Percentiles rank a stretch among this genome's conserved stretches.
Conservation (phyloP, 1,140 invertebrate species). For the Meloidogyne floridensis region DNA sequence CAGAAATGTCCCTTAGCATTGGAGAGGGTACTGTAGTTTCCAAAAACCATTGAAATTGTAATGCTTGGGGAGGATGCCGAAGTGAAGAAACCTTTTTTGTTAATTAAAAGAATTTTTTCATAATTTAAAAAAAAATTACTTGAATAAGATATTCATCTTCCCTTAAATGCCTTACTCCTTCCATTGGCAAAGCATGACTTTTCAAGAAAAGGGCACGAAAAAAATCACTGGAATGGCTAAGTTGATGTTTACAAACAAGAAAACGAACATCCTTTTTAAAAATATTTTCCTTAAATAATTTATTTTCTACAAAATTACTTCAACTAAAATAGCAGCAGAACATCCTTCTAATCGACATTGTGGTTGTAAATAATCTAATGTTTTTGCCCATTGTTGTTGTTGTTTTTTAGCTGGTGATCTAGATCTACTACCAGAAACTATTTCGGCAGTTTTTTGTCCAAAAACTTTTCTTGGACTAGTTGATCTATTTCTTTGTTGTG, state of each 20-base stretch:
- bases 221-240: constrained; percentile 62
- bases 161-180: constrained; percentile 41
- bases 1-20: constrained; percentile 58
- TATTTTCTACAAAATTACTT: constrained; percentile 38
- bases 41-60: constrained; percentile 64
- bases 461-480: constrained; percentile 1
- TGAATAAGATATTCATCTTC: constrained; percentile 49
- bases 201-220: constrained; percentile 62
- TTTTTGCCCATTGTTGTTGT: constrained; percentile 27
- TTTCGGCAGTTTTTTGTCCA: background rate
- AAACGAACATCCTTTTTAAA: constrained; percentile 57
- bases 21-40: constrained; percentile 59
- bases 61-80: constrained; percentile 54
- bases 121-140: background rate
- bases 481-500: constrained; percentile 1
- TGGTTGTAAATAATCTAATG: constrained; percentile 59
- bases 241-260: constrained; percentile 64
- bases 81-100: constrained; percentile 51
- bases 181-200: constrained; percentile 51
- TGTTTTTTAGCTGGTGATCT: constrained; percentile 46
- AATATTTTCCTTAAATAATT: background rate
- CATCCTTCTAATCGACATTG: constrained; percentile 63
- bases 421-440: constrained; percentile 31
- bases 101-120: background rate
- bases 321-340: constrained; percentile 59